Evolutionary conservation across 2,888 invertebrate species (phyloP).

Genomic region (Tipula unca): DNA sequence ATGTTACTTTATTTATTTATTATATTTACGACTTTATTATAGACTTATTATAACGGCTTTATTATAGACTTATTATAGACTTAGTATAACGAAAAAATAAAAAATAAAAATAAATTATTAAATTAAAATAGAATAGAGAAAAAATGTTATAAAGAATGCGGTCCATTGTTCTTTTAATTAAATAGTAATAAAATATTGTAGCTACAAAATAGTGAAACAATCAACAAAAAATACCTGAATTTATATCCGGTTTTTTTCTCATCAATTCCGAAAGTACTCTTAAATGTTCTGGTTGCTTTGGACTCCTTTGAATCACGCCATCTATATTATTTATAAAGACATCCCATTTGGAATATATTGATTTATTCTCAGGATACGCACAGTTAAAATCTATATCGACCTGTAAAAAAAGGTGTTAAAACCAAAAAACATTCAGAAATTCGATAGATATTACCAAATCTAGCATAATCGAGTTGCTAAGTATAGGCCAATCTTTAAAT

Average conservation of each 20-base stretch:
- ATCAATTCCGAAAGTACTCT: neutral
- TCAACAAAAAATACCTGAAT: neutral
- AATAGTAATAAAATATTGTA: no score
- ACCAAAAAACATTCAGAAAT: neutral
- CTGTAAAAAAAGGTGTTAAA: neutral
- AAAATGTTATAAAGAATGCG: neutral
- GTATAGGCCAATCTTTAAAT: neutral
- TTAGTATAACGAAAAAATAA: no score
- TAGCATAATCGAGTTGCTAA: neutral
- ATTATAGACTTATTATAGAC: no score
- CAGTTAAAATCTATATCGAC: neutral
- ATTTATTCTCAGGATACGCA: neutral
- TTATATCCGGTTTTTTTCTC: neutral
- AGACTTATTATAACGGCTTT: no score
- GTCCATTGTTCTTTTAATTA: no score
- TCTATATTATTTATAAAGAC: neutral
- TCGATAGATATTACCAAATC: neutral
- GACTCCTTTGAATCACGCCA: neutral
- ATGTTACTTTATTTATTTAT: no score
- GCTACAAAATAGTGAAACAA: neutral
- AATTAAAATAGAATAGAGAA: neutral
- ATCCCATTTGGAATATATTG: neutral
- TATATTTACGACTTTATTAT: no score
- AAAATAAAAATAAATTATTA: neutral
- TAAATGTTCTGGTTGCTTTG: neutral